A percentile compares a stretch with the other conserved stretches of the same genome.
Conservation (phyloP, 2,113 vertebrate species). For the Holacanthus passer region DNA sequence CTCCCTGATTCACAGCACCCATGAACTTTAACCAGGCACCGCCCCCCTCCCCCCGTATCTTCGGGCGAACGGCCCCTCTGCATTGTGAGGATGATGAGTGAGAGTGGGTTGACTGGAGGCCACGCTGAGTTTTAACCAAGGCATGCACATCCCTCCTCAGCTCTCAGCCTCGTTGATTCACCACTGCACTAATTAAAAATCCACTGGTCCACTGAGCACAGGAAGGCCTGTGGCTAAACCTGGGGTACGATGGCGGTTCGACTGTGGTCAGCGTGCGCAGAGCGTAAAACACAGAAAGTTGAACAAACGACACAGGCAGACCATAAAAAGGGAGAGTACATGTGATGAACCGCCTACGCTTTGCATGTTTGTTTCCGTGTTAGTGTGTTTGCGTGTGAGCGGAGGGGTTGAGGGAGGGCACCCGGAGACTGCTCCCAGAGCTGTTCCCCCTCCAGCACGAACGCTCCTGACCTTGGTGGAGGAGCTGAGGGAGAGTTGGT, state of each 20-base stretch:
- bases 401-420: constrained; percentile 8
- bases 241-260: constrained; percentile 24
- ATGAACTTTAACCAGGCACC: constrained; percentile 52
- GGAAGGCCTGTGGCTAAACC: constrained; percentile 57
- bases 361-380: not conserved
- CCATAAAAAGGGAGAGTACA: not conserved
- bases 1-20: constrained; percentile 43
- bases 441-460: constrained; percentile 22
- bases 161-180: constrained; percentile 66
- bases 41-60: not conserved
- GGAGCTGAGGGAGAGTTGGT: constrained; percentile 21
- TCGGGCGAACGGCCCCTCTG: constrained; percentile 17
- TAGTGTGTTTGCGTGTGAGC: not conserved
- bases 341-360: constrained; percentile 3
- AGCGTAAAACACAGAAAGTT: constrained; percentile 21
- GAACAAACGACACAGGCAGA: not conserved
- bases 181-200: constrained; percentile 70
- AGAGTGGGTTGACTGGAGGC: constrained; percentile 47
- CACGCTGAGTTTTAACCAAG: constrained; percentile 54
- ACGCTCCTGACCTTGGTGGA: constrained; percentile 64
- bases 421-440: constrained; percentile 15
- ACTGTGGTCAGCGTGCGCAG: constrained; percentile 32
- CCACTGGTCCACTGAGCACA: constrained; percentile 60
- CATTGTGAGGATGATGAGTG: constrained; percentile 31
- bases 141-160: constrained; percentile 52